These are phyloP conservation scores for Orthonychiurus folsomi DNA, from an alignment of 2,888 invertebrate species.

Conservation along the genomic window DNA sequence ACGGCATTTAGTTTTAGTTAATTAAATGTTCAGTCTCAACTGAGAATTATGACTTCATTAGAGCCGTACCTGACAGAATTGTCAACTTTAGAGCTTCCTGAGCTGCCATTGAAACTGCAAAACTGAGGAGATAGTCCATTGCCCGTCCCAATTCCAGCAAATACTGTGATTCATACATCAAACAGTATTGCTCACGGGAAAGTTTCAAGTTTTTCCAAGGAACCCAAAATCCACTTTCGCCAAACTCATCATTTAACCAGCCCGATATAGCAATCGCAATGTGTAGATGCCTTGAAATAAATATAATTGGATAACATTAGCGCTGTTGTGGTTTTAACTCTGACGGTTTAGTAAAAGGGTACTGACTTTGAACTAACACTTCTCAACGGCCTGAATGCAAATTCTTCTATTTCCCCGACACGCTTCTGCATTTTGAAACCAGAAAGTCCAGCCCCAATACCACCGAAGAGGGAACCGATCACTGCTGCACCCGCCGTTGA, in stretches of 20 bases:
- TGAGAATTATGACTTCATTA: not conserved
- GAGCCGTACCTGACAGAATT: slow-evolving; percentile 50
- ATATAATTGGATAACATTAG: not conserved
- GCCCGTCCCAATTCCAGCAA: slow-evolving; percentile 53
- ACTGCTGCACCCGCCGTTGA: slow-evolving; percentile 50
- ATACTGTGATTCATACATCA: slow-evolving; percentile 56
- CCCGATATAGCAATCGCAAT: slow-evolving; percentile 57
- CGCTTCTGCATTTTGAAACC: slow-evolving; percentile 61
- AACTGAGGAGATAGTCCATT: slow-evolving; percentile 53
- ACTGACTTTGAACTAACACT: slow-evolving; percentile 41
- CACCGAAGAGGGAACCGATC: slow-evolving; percentile 57
- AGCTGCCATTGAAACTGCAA: slow-evolving; percentile 52
- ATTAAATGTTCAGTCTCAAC: not conserved
- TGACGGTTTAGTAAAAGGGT: not conserved
- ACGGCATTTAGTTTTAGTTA: too few relatives aligned
- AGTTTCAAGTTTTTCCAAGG: slow-evolving; percentile 53
- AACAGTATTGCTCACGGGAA: slow-evolving; percentile 56
- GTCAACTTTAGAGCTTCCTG: slow-evolving; percentile 58
- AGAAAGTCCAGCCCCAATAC: slow-evolving; percentile 58
- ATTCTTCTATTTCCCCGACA: slow-evolving; percentile 59
- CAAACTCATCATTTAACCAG: slow-evolving; percentile 53
- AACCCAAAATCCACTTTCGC: slow-evolving; percentile 45
- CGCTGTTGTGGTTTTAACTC: slow-evolving; percentile 4
- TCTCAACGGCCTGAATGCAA: slow-evolving; percentile 53
- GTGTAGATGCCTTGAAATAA: slow-evolving; percentile 47